Evolutionary conservation across 2,888 invertebrate species (phyloP), one percentile per base, ranked within the genome.

Genomic region (Podabrus alpinus): DNA sequence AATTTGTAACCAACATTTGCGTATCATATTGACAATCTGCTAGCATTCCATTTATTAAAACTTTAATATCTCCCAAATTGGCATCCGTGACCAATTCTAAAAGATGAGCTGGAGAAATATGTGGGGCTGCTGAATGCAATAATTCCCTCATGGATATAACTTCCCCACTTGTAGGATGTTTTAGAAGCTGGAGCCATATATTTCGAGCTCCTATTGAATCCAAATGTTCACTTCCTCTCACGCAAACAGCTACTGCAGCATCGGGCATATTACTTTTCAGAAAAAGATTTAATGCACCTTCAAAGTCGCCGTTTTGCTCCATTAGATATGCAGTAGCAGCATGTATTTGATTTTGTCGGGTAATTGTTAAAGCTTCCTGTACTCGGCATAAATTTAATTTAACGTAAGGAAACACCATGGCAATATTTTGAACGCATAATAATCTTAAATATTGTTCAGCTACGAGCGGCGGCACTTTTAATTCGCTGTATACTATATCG

Each of bases 21-120:
- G 93, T 91, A 85, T 95, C 94, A 83, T 94, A 94, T 45, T 91
- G 90, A 77, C 94, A 94, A 81, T 94, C 94, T 15, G 92, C 92
- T 77, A 95, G 87, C 89, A 95, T 94, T 70, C 92, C 92, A 86
- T 90, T 88, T 59, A 92, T 82, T 60, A 92, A 86, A 79, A 88
- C 89, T 80, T 90, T 90, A 75, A 92, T 89, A 83, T 92, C 92
- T 17, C 92, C 92, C 82, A 92, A 91, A 77, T 89, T 91, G 19
- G 89, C 90, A 78, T 89, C 88, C 74, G 89, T 88, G 67, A 92
- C 90, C 62, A 91, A 86, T 80, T 92, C 91, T 19, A 92, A 86
- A 61, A 92, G 88, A 78, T 90, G 89, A 1, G 90, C 88, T 9
- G 92, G 86, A 77, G 90, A 89, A 1, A 90, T 89, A 80, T 90